Evolutionary conservation across 1,140 invertebrate genomes (phyloP), one percentile per base, ranked within the genome.

Genomic region (Proales similis): DNA sequence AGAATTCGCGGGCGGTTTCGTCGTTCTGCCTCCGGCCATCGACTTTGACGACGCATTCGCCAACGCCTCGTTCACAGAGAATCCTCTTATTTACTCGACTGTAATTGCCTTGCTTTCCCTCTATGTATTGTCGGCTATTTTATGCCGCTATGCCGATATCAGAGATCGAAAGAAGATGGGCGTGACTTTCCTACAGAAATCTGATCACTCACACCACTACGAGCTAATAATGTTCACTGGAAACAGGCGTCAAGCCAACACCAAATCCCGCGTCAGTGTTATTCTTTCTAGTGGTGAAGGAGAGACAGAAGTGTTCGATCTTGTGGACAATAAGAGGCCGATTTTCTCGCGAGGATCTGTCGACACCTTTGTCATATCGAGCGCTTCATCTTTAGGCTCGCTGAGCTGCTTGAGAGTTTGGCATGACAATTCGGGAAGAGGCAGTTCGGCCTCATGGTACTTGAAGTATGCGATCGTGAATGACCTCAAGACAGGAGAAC

Each of bases 371-470:
- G 30, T 17, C 20, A 11, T 5, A 64, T 22, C 33, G 63, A 53
- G 19, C 46, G 36, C 3, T 63, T 80, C 79, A 51, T 71, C 77
- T 9, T 70, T 81, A 1, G 80, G 80, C 9, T 66, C 71, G 7
- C 66, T 81, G 36, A 78, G 73, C 46, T 80, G 77, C 66, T 68
- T 79, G 4, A 70, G 78, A 9, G 72, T 81, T 4, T 81, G 80
- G 80, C 79, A 81, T 65, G 79, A 81, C 67, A 79, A 80, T 66
- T 73, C 73, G 14, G 80, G 80, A 2, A 71, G 72, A 60, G 77
- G 78, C 2, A 71, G 74, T 19, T 66, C 72, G 14, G 77, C 72
- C 4, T 80, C 79, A 0, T 81, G 80, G 80, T 80, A 74, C 64
- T 68, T 80, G 24, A 75, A 75, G 30, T 74, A 76, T 63, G 68